phyloP scores from a whole-genome alignment of 1,140 invertebrate genomes.

The Drosophila carrolli region DNA sequence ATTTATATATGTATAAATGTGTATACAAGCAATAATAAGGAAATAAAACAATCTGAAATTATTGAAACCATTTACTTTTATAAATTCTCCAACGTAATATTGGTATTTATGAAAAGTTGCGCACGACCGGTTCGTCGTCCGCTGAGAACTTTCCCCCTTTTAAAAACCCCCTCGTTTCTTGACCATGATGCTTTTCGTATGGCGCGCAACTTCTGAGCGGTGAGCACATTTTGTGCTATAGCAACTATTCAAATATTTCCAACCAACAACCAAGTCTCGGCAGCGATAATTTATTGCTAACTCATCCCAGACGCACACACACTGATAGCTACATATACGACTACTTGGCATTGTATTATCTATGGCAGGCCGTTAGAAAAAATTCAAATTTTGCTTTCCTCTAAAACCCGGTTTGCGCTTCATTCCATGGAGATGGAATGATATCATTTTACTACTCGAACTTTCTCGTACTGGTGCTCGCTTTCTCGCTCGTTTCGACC shows the following conservation, averaged over 20 bases:
- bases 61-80: conserved; percentile 11
- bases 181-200: conserved; percentile 1
- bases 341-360: no score
- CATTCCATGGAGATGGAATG: conserved; percentile 6
- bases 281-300: conserved; percentile 50
- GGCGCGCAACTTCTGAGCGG: conserved; percentile 13
- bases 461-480: not conserved
- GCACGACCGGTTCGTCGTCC: conserved; percentile 13
- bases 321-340: conserved; percentile 1
- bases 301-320: conserved; percentile 29
- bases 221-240: conserved; percentile 10
- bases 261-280: conserved; percentile 27
- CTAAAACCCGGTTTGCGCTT: not conserved
- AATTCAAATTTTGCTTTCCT: conserved; percentile 2
- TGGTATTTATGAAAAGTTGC: conserved; percentile 14
- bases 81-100: conserved; percentile 16
- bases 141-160: not conserved
- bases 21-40: not conserved
- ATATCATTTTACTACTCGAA: conserved; percentile 24
- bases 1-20: not conserved
- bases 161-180: not conserved
- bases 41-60: conserved; percentile 14
- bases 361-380: not conserved
- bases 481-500: not conserved
- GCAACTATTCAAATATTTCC: conserved; percentile 18